Percentiles rank a stretch among this genome's conserved stretches.
phyloP scores from a whole-genome alignment of 2,113 vertebrate species.

The Psettodes erumei region DNA sequence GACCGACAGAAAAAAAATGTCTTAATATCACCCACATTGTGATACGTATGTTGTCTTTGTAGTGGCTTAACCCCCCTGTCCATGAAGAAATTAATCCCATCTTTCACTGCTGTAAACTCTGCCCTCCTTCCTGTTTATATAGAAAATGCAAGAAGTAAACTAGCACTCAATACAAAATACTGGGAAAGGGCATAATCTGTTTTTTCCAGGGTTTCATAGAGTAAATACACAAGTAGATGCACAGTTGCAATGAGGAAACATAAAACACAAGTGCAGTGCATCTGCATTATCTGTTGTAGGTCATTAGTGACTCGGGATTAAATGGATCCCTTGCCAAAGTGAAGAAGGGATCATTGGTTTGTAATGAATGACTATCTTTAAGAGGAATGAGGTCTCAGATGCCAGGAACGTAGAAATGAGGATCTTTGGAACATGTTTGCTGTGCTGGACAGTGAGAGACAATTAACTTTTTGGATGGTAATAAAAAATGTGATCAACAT shows the following conservation, averaged over 20 bases:
- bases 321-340: too few species aligned
- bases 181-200: not conserved
- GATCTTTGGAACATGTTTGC: not conserved
- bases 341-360: not conserved
- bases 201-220: not conserved
- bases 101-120: too few species aligned
- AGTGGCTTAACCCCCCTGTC: not conserved
- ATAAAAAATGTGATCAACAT: not conserved
- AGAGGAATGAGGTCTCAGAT: not conserved
- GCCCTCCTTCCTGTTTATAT: too few species aligned
- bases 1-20: too few species aligned
- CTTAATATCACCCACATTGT: too few species aligned
- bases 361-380: not conserved
- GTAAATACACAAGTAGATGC: not conserved
- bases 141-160: not conserved
- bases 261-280: not conserved
- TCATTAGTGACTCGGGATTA: not conserved
- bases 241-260: not conserved
- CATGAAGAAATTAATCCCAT: not conserved
- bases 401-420: not conserved
- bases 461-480: not conserved
- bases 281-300: not conserved
- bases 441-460: not conserved
- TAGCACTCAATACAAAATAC: not conserved
- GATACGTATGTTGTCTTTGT: too few species aligned